Evolutionary conservation across 2,888 invertebrate genomes (phyloP).

Genomic region (Coremacera marginata): DNA sequence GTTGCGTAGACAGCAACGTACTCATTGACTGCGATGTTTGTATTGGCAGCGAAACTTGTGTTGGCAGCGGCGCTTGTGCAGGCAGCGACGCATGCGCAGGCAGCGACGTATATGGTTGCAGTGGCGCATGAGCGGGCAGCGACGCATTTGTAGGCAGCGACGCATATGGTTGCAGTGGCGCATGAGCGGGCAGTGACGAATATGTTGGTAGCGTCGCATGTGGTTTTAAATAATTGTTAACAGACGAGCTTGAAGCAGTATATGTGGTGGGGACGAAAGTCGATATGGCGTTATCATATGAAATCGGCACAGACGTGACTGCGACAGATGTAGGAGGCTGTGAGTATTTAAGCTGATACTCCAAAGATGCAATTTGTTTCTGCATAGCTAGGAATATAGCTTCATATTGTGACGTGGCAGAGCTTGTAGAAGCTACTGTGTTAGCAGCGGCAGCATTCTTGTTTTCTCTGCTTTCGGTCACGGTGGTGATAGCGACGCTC

Average conservation of each 20-base stretch:
- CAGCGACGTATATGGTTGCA: too few relatives aligned
- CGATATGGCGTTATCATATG: not conserved
- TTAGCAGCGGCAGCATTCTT: not conserved
- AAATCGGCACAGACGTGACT: not conserved
- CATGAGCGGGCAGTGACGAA: too few relatives aligned
- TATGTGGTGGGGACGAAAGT: not conserved
- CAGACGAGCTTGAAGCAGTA: not conserved
- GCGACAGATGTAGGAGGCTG: not conserved
- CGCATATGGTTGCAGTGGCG: too few relatives aligned
- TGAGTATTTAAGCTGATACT: not conserved
- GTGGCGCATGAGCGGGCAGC: too few relatives aligned
- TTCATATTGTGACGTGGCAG: not conserved
- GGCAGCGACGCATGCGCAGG: too few relatives aligned
- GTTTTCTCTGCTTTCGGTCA: not conserved
- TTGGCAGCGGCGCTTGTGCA: too few relatives aligned
- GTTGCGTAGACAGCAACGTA: too few relatives aligned
- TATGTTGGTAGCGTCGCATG: too few relatives aligned
- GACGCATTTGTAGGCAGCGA: too few relatives aligned
- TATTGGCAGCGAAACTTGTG: too few relatives aligned
- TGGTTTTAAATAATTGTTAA: not conserved
- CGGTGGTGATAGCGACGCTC: not conserved
- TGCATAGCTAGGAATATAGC: not conserved
- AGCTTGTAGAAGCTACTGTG: not conserved
- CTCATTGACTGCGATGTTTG: too few relatives aligned
- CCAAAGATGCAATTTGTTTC: slow-evolving; percentile 1